These are phyloP conservation scores for Oscarella lobularis DNA, from an alignment of 37 sponge, comb jelly and placozoan species.

Conservation along the genomic window DNA sequence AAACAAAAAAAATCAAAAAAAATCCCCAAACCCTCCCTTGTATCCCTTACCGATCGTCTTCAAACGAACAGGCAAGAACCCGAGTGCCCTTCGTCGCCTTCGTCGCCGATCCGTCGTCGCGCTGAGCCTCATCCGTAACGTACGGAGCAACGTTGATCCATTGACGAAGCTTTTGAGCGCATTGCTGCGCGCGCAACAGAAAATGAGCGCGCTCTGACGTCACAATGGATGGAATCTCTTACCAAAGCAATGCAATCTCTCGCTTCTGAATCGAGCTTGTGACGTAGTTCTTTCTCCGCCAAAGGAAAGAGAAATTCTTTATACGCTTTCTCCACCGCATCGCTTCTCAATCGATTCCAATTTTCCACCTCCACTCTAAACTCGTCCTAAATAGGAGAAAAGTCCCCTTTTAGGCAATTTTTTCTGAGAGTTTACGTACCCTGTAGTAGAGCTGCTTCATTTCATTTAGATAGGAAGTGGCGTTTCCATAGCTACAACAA, in stretches of 20 bases:
- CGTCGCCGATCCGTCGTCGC: slow-evolving; percentile 3
- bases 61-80: slow-evolving; percentile 50
- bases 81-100: slow-evolving; percentile 21
- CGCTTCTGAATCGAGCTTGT: slow-evolving; percentile 64
- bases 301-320: slow-evolving; percentile 76
- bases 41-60: slow-evolving; percentile 50
- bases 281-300: slow-evolving; percentile 69
- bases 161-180: slow-evolving; percentile 35
- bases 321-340: slow-evolving; percentile 66
- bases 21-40: too few species aligned
- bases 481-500: neutral
- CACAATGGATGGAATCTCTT: too few species aligned
- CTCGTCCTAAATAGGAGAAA: slow-evolving; percentile 49
- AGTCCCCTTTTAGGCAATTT: too few species aligned
- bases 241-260: slow-evolving; percentile 77
- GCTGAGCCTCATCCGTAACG: neutral
- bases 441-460: too few species aligned
- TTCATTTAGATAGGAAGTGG: too few species aligned
- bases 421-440: too few species aligned
- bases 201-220: too few species aligned
- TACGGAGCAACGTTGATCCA: slow-evolving; percentile 61
- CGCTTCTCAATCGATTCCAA: slow-evolving; percentile 89
- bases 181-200: too few species aligned
- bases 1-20: neutral
- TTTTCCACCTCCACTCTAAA: slow-evolving; percentile 76